phyloP scores from a whole-genome alignment of 2,113 vertebrate species.

The Progne subis region DNA sequence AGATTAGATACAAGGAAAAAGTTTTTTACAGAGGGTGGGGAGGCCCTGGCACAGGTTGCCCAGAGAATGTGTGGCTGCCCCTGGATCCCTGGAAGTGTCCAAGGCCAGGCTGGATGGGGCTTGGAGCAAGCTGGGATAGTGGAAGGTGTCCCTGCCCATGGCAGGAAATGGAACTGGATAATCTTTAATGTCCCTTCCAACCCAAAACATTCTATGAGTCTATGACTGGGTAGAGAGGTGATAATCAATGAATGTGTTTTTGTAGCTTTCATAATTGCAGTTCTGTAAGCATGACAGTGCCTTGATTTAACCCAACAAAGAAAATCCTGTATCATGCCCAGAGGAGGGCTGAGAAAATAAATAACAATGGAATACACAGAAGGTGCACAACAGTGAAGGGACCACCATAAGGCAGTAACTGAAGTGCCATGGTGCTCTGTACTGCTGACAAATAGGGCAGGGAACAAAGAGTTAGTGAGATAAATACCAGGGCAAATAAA shows the following conservation, averaged over 20 bases:
- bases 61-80: not conserved
- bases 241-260: not conserved
- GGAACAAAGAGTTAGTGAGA: not conserved
- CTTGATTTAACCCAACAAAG: not conserved
- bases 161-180: not conserved
- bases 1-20: not conserved
- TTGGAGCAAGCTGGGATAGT: not conserved
- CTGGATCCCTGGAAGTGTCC: not conserved
- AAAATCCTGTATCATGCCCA: not conserved
- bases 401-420: not conserved
- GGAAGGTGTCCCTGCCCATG: not conserved
- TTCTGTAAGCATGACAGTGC: not conserved
- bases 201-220: not conserved
- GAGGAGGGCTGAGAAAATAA: not conserved
- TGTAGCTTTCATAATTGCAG: not conserved
- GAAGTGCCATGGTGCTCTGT: not conserved
- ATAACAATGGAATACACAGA: not conserved
- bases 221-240: not conserved
- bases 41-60: not conserved
- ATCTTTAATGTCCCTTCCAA: not conserved
- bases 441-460: not conserved
- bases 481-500: not conserved
- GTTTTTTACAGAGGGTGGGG: not conserved
- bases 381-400: not conserved
- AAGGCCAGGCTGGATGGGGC: fast-evolving